Base-by-base conservation (phyloP, 2,113 vertebrate genomes). In the Apteryx mantelli region DNA sequence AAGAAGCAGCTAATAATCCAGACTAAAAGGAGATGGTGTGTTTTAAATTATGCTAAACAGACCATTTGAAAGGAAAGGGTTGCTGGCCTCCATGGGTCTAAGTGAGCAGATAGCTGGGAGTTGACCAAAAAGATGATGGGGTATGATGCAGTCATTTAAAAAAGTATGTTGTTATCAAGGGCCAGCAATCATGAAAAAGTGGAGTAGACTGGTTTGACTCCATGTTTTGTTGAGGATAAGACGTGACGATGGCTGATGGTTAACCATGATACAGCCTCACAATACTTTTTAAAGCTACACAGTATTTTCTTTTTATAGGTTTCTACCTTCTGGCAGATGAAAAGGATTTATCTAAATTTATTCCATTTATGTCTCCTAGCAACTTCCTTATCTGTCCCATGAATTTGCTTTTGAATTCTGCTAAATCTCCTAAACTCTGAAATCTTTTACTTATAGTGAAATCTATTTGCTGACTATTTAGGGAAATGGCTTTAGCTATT, bases 301-400 rank as follows among this genome's bases (percentile, higher is more conserved):
- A 83, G 34, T 95, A 81, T 75, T 89, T 95, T 73, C 53, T 76
- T 60, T 76, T 91, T 58, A 81, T 86, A 71, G 50, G 42, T 77
- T 82, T 73, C 73, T 96, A n/a, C 71, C 63, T 93, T 3, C 26
- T 94, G 70, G 71, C 86, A 91, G 82, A 84, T 88, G 44, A 87
- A 85, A 85, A n/a, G 75, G 53, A 93, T 91, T 95, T 86, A 89
- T 52, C 63, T 75, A 58, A 77, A 75, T 87, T 92, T 95, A 79
- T 95, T 93, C 91, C 58, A 44, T 46, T 81, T 95, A 53, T 20
- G 85, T 91, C 44, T 96, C 70, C 83, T 75, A 87, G 86, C 83
- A 92, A 75, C 65, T 87, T 91, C 13, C 70, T 91, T 92, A 76
- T 79, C 88, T 93, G 48, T 92, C 70, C 69, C 26, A 13, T 0